phyloP scores from a whole-genome alignment of 2,797 vertebrate species.

The Dipus sagitta region DNA sequence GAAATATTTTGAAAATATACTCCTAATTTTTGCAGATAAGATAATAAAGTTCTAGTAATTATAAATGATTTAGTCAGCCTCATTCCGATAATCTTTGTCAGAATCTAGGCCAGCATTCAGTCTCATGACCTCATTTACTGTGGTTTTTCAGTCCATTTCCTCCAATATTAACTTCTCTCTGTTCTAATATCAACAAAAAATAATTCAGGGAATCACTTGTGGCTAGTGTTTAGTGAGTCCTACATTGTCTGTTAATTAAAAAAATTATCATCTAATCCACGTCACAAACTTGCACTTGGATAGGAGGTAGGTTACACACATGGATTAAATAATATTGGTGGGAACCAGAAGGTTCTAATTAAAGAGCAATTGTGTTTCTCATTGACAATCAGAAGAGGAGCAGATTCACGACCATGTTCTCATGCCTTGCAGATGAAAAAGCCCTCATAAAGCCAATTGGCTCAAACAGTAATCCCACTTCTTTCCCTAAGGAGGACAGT shows the following conservation, averaged over 20 bases:
- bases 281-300: background rate
- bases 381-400: conserved; percentile 71
- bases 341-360: conserved; percentile 72
- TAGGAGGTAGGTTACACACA: conserved; percentile 43
- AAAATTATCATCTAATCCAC: conserved; percentile 8
- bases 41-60: conserved; percentile 1
- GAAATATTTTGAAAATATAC: conserved; percentile 10
- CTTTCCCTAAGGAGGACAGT: conserved; percentile 73
- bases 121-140: background rate
- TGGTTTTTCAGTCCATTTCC: background rate
- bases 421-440: conserved; percentile 73
- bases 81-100: background rate
- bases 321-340: conserved; percentile 32
- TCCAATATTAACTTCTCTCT: background rate
- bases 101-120: background rate
- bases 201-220: background rate
- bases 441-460: conserved; percentile 69
- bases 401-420: conserved; percentile 78
- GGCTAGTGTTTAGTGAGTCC: background rate
- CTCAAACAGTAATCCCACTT: background rate
- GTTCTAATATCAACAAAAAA: conserved; percentile 14
- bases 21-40: conserved; percentile 22
- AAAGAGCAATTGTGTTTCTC: conserved; percentile 52
- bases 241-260: conserved; percentile 8
- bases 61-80: background rate